Conservation (phyloP, 2,888 invertebrate species). For the Sialis lutaria region DNA sequence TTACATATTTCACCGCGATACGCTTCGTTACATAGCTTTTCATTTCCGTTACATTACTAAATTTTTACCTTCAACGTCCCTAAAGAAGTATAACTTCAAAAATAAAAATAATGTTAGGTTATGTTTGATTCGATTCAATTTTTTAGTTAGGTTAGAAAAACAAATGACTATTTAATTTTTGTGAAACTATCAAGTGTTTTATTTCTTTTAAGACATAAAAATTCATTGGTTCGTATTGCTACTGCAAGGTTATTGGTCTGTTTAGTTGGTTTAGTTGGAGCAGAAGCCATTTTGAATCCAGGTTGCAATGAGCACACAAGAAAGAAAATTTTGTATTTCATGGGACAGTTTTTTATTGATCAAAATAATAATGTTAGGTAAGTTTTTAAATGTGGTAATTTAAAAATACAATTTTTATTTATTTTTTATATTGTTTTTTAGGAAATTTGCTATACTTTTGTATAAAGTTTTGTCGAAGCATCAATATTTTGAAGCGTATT, state of each 20-base stretch:
- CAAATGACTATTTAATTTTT: no score
- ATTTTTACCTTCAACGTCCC: no score
- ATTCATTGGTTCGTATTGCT: conserved; percentile 45
- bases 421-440: conserved; percentile 12
- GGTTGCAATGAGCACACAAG: conserved; percentile 32
- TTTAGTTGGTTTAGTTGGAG: conserved; percentile 43
- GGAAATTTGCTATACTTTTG: conserved; percentile 37
- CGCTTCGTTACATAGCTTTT: no score
- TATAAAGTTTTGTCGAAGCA: conserved; percentile 34
- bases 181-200: no score
- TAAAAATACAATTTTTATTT: background rate
- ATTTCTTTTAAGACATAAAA: conserved; percentile 34
- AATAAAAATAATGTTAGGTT: no score
- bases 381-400: background rate
- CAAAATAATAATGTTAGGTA: conserved; percentile 32
- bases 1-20: no score
- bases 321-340: conserved; percentile 26
- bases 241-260: conserved; percentile 44
- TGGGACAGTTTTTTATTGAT: conserved; percentile 33
- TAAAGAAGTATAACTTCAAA: no score
- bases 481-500: conserved; percentile 32
- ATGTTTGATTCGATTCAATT: no score
- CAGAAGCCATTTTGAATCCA: conserved; percentile 35
- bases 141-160: no score
- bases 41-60: no score